Base-by-base conservation (phyloP, 2,888 invertebrate species). In the Onchidella celtica region DNA sequence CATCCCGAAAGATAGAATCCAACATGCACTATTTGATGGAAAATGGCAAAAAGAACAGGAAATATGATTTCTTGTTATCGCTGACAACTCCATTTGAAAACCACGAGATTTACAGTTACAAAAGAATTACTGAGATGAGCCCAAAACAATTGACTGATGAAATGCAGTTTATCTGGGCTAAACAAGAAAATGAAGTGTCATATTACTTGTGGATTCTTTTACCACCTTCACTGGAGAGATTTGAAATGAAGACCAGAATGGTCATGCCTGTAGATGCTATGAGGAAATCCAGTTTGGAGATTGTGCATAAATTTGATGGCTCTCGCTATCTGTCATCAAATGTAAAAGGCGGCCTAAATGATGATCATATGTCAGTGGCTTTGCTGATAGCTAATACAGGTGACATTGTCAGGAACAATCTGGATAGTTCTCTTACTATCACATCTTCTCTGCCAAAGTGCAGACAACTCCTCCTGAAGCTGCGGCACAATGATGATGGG, bases 1-100 rank as follows among this genome's bases (percentile, higher is more conserved):
- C 69, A 24, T 79, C 81, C 59, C 88, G 89, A 81, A 87, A 87
- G 66, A 85, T 88, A 32, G 83, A 78, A 29, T 70, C 86, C 29
- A 85, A 85, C 11, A 24, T 79, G 0, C 29, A 63, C 63, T 61
- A 78, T 69, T 1, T 27, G 32, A 63, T 1, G 32, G 47, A 72
- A 63, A 34, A 24, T 59, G 70, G 34, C n/a, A 75, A 65, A 40
- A 63, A 47, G 21, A 59, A 27, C 27, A 34, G 38, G 27, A 47
- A 34, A 34, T 32, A 27, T 47, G 61, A 75, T 3, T 29, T 59
- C 32, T 0, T 27, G 3, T n/a, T 74, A 3, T 38, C n/a, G 55
- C 17, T 75, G 4, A 81, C 55, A 1, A 81, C 81, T 59, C 75
- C 81, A 32, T 81, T 81, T 81, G 74, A 75, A 11, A 65, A 73